Conservation (phyloP, 2,797 vertebrate genomes). For the Aplochiton taeniatus region DNA sequence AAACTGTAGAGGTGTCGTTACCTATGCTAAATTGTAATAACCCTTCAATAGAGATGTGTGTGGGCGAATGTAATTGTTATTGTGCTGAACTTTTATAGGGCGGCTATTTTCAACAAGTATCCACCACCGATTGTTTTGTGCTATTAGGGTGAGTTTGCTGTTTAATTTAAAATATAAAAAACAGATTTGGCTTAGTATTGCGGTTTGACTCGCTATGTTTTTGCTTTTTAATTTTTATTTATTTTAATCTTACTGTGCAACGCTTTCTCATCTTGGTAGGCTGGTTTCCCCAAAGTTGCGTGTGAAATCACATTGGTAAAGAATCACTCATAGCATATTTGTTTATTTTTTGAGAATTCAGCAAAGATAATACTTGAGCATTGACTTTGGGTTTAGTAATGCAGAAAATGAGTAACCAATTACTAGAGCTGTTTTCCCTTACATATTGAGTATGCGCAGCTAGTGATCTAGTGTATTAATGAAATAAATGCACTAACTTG, state of each 20-base stretch:
- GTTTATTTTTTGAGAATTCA: slow-evolving; percentile 72
- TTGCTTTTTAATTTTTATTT: slow-evolving; percentile 78
- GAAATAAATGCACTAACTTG: slow-evolving; percentile 82
- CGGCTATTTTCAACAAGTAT: slow-evolving; percentile 62
- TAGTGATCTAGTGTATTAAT: slow-evolving; percentile 82
- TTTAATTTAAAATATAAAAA: slow-evolving; percentile 57
- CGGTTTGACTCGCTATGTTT: slow-evolving; percentile 77
- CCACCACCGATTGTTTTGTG: slow-evolving; percentile 64
- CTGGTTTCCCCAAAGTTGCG: slow-evolving; percentile 79
- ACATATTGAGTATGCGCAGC: slow-evolving; percentile 78
- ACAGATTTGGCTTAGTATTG: slow-evolving; percentile 70
- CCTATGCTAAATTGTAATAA: slow-evolving; percentile 70
- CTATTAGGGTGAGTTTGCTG: slow-evolving; percentile 72
- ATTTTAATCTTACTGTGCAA: slow-evolving; percentile 76
- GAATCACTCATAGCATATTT: slow-evolving; percentile 71
- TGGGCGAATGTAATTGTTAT: slow-evolving; percentile 76
- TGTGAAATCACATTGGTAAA: slow-evolving; percentile 78
- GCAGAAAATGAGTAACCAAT: slow-evolving; percentile 76
- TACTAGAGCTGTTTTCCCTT: slow-evolving; percentile 73
- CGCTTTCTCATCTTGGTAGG: slow-evolving; percentile 74
- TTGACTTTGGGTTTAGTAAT: slow-evolving; percentile 77
- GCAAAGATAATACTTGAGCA: slow-evolving; percentile 75
- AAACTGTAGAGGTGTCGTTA: slow-evolving; percentile 70
- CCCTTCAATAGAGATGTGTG: slow-evolving; percentile 72
- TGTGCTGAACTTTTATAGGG: slow-evolving; percentile 59